Conservation (phyloP, 2,113 vertebrate genomes). For the Serinus canaria region DNA sequence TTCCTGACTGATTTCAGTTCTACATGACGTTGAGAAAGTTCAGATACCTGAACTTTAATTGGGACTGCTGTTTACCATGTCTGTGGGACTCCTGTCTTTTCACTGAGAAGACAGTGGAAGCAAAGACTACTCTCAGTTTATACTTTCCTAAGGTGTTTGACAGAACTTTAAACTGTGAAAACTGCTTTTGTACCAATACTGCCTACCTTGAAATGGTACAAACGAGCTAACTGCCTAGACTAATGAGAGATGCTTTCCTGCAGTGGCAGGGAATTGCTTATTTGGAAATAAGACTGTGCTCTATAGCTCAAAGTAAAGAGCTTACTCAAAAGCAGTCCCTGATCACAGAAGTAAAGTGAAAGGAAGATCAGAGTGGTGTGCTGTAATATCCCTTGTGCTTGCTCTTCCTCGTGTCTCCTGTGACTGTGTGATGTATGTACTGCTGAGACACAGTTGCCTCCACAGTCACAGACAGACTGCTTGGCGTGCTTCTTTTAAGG, state of each 20-base stretch:
- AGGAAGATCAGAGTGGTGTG: background rate
- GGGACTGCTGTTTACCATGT: background rate
- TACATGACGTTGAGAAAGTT: background rate
- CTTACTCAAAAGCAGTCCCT: background rate
- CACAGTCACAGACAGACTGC: background rate
- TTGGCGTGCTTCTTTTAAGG: background rate
- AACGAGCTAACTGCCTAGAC: background rate
- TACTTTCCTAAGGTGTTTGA: background rate
- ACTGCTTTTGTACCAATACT: background rate
- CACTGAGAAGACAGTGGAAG: background rate
- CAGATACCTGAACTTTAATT: background rate
- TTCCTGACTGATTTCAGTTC: background rate
- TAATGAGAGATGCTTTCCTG: background rate
- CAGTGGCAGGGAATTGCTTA: background rate
- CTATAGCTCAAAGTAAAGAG: background rate
- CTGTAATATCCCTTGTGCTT: background rate
- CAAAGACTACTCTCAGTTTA: accelerated
- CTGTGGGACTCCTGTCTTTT: background rate
- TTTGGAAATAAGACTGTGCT: background rate
- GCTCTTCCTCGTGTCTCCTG: background rate
- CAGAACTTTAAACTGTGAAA: background rate
- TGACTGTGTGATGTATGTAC: background rate
- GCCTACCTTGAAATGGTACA: background rate
- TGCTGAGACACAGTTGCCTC: background rate
- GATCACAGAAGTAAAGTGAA: background rate